Conservation (phyloP, 2,113 vertebrate species). For the Cephalophus harveyi region DNA sequence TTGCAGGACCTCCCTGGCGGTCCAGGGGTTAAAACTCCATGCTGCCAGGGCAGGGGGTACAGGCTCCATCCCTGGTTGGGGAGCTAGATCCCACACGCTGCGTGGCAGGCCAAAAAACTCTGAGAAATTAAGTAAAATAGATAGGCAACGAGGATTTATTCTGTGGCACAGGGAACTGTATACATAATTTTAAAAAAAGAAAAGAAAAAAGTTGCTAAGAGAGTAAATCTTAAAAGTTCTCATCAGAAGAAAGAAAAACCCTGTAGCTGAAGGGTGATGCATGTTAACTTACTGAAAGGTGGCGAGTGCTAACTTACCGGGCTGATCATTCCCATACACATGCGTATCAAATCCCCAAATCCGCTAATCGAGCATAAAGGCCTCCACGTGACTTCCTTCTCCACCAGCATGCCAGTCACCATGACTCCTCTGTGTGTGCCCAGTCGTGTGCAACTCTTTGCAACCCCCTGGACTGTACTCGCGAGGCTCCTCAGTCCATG, state of each 20-base stretch:
- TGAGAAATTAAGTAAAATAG: not conserved
- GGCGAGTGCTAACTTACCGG: accelerated
- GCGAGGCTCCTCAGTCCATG: not conserved
- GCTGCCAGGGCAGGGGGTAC: not conserved
- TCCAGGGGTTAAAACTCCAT: not conserved
- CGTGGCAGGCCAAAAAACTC: not conserved
- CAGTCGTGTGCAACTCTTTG: not conserved
- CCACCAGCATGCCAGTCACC: accelerated
- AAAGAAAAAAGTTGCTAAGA: not conserved
- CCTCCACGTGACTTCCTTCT: not conserved
- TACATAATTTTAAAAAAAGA: not conserved
- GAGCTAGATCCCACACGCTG: not conserved
- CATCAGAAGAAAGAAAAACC: too few relatives aligned
- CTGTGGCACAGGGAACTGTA: not conserved
- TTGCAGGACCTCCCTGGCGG: not conserved
- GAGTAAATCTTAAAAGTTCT: not conserved
- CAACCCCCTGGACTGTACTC: not conserved
- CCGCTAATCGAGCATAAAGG: accelerated
- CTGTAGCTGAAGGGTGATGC: not conserved
- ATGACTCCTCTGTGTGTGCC: accelerated
- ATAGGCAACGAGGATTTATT: not conserved
- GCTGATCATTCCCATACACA: accelerated
- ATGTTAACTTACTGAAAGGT: accelerated
- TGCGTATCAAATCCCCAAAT: accelerated
- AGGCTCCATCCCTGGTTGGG: not conserved